A percentile compares a stretch with the other conserved stretches of the same genome.
These are phyloP conservation scores for Augochlorella aurata DNA, from an alignment of 2,888 invertebrate species.

Conservation along the genomic window DNA sequence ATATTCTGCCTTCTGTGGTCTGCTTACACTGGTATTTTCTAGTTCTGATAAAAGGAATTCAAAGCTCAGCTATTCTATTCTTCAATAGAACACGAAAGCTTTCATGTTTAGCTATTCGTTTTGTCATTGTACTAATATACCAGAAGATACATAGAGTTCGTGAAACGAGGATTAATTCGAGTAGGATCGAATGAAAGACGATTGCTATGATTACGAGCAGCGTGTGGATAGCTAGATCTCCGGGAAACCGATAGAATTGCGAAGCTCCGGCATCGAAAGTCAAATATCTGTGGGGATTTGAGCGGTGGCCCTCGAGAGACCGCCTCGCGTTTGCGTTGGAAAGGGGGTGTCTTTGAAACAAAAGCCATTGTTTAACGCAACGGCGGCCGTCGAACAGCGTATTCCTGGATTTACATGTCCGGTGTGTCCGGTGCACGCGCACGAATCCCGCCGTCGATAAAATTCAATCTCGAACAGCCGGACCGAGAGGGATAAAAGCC, in stretches of 20 bases:
- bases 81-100: too few species aligned
- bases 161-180: not conserved
- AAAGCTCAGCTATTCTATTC: too few species aligned
- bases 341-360: slow-evolving; percentile 53
- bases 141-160: too few species aligned
- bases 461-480: slow-evolving; percentile 54
- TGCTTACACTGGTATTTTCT: too few species aligned
- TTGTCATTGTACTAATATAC: too few species aligned
- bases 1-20: too few species aligned
- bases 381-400: slow-evolving; percentile 54
- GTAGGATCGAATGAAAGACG: not conserved
- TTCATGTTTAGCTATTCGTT: too few species aligned
- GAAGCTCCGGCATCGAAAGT: slow-evolving; percentile 41
- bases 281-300: slow-evolving; percentile 43
- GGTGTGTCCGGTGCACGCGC: slow-evolving; percentile 43
- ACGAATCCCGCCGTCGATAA: slow-evolving; percentile 49
- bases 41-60: too few species aligned
- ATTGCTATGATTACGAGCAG: not conserved
- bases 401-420: slow-evolving; percentile 67
- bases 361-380: slow-evolving; percentile 69
- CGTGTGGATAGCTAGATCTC: not conserved
- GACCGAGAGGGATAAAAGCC: slow-evolving; percentile 56
- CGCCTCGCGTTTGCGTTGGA: not conserved
- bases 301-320: not conserved
- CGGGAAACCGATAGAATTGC: not conserved